Evolutionary conservation across 2,113 vertebrate species (phyloP).

Genomic region (Neodon shergylaensis): DNA sequence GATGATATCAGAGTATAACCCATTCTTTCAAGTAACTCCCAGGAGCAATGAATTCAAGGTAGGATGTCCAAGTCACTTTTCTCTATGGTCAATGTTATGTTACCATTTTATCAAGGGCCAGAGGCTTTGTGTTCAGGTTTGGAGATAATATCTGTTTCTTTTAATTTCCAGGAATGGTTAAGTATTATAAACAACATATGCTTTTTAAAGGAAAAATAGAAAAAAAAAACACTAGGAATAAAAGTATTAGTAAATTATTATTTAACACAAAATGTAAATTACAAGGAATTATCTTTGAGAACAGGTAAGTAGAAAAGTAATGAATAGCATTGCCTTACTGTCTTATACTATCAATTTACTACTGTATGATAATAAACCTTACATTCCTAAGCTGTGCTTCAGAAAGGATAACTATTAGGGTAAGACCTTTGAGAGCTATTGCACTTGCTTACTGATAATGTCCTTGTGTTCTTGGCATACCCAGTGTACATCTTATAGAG

Average conservation of each 20-base stretch:
- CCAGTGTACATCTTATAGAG: neutral
- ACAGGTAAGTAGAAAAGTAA: neutral
- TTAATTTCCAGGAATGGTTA: neutral
- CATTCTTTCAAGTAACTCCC: neutral
- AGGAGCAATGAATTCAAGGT: neutral
- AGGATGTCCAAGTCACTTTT: neutral
- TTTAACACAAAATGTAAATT: neutral
- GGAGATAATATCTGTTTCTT: neutral
- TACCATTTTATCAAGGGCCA: neutral
- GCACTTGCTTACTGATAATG: neutral
- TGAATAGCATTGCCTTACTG: neutral
- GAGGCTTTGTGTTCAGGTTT: neutral
- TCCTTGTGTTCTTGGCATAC: neutral
- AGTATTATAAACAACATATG: neutral
- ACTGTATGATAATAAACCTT: neutral
- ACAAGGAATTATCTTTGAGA: neutral
- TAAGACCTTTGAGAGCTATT: neutral
- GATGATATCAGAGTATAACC: neutral
- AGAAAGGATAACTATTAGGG: neutral
- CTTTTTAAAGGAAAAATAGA: neutral
- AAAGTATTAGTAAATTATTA: slow-evolving; percentile 15
- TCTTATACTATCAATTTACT: neutral
- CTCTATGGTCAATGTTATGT: neutral
- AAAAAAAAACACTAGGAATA: neutral
- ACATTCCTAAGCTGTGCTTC: neutral